phyloP scores from a whole-genome alignment of 2,113 vertebrate species.

The Philantomba maxwellii region DNA sequence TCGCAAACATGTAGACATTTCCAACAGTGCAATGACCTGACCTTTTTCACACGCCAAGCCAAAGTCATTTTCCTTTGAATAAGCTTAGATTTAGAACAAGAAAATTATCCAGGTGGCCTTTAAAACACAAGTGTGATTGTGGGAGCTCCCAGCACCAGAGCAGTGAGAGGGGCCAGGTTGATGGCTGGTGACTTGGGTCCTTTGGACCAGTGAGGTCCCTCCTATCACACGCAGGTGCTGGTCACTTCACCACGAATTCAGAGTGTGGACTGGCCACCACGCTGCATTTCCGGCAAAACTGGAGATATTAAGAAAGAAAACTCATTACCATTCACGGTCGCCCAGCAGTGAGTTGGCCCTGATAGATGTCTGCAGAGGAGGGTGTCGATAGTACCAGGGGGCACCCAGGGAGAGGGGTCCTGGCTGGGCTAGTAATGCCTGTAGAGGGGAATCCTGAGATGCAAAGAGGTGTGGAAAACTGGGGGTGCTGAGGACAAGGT shows the following conservation, averaged over 20 bases:
- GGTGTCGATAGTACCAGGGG: neutral
- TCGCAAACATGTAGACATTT: neutral
- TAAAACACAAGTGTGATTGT: neutral
- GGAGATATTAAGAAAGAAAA: neutral
- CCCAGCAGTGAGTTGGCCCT: neutral
- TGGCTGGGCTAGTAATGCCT: neutral
- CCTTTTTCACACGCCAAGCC: constrained; percentile 29
- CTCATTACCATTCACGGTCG: neutral
- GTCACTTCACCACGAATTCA: neutral
- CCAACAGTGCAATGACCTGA: neutral
- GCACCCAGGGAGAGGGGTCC: neutral
- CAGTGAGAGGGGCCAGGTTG: neutral
- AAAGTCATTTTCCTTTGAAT: constrained; percentile 42
- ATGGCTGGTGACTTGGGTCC: neutral
- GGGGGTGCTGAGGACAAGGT: neutral
- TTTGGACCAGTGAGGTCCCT: neutral
- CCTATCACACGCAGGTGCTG: rapidly evolving
- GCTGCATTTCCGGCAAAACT: neutral
- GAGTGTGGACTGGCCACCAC: neutral
- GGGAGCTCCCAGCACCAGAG: neutral
- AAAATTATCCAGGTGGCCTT: constrained; percentile 33
- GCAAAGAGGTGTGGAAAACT: neutral
- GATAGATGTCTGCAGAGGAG: too few species aligned
- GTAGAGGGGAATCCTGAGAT: neutral
- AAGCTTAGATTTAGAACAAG: constrained; percentile 32